Conservation (phyloP, 1,140 invertebrate species). For the Drosophila miranda region DNA sequence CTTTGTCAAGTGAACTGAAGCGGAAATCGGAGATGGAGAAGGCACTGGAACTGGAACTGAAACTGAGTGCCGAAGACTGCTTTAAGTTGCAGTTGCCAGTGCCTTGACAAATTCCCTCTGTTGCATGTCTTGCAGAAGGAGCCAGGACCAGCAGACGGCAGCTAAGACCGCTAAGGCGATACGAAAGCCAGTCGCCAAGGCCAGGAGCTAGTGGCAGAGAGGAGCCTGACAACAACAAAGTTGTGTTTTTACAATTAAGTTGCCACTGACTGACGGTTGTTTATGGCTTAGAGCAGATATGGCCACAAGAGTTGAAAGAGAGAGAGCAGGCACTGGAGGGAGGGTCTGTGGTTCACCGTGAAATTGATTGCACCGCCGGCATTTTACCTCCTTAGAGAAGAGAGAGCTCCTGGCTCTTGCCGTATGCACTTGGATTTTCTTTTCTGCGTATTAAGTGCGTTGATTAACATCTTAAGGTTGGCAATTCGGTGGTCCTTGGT, state of each 20-base stretch:
- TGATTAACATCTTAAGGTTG: not conserved
- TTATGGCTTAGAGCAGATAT: constrained; percentile 24
- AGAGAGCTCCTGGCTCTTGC: no score
- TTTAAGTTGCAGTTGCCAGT: constrained; percentile 31
- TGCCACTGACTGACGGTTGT: constrained; percentile 46
- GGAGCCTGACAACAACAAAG: constrained; percentile 33
- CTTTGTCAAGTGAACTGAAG: constrained; percentile 29
- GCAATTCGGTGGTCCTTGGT: no score
- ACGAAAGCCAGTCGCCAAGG: constrained; percentile 19
- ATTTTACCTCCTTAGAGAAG: constrained; percentile 25
- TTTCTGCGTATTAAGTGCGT: constrained; percentile 14
- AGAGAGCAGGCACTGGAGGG: not conserved
- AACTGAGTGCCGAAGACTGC: constrained; percentile 7
- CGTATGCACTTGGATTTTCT: constrained; percentile 10
- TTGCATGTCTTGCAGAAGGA: constrained; percentile 34
- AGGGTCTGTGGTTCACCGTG: constrained; percentile 46
- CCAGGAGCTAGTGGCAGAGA: not conserved
- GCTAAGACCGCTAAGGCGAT: constrained; percentile 11
- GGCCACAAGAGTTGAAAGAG: not conserved
- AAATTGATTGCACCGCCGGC: constrained; percentile 70
- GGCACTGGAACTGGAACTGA: not conserved
- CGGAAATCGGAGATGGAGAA: constrained; percentile 7
- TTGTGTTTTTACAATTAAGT: constrained; percentile 59
- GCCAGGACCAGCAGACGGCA: no score
- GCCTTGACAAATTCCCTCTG: constrained; percentile 38